phyloP scores from a whole-genome alignment of 1,140 invertebrate species.

The Cydia strobilella region DNA sequence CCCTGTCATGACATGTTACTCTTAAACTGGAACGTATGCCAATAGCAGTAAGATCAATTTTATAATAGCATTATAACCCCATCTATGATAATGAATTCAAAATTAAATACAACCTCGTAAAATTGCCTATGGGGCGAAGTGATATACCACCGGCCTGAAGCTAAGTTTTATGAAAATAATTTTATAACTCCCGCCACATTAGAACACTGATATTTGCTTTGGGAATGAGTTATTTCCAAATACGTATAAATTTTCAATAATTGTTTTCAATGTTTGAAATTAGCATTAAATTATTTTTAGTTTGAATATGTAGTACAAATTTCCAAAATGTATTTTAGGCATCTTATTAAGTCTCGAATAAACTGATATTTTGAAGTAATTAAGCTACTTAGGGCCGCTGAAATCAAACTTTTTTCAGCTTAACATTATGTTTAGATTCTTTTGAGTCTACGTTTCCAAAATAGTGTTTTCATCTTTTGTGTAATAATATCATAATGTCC shows the following conservation, averaged over 20 bases:
- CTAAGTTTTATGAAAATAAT: no score
- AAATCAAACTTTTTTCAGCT: background rate
- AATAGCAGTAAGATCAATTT: background rate
- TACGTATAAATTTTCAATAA: no score
- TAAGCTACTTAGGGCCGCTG: background rate
- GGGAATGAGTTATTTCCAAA: no score
- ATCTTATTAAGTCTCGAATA: background rate
- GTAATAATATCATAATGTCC: no score
- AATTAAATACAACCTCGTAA: no score
- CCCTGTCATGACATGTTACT: constrained; percentile 67
- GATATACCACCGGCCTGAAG: no score
- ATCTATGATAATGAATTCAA: no score
- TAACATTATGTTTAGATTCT: background rate
- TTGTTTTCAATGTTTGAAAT: no score
- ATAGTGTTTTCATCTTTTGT: background rate
- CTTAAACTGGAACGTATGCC: background rate
- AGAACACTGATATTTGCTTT: no score
- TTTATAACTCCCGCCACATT: no score
- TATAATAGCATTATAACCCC: background rate
- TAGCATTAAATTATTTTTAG: no score
- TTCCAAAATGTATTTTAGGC: background rate
- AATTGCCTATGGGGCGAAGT: no score
- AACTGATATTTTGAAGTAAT: background rate
- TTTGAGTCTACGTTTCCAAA: background rate
- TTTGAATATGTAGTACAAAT: background rate